These are phyloP conservation scores for Micrasema longulum DNA, from an alignment of 1,140 invertebrate genomes.

Conservation along the genomic window DNA sequence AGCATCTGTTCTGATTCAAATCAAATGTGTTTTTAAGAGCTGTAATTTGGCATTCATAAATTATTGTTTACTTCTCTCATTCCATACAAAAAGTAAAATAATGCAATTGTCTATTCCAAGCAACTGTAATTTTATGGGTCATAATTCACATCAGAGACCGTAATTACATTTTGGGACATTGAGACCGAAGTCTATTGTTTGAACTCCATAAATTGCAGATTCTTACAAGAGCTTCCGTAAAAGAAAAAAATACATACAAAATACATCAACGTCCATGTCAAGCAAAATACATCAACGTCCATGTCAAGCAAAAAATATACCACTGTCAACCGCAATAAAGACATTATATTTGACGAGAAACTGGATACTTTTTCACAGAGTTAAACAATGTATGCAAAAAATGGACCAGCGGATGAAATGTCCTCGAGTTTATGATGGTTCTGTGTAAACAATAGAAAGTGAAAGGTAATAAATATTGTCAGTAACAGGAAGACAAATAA, in stretches of 20 bases:
- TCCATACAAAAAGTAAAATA: no score
- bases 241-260: background rate
- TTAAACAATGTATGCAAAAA: no score
- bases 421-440: background rate
- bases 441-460: background rate
- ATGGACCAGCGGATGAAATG: no score
- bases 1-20: no score
- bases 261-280: background rate
- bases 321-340: constrained; percentile 3
- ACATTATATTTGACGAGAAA: background rate
- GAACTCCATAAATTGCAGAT: background rate
- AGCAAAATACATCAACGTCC: background rate
- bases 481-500: no score
- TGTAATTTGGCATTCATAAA: no score
- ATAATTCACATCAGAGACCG: background rate
- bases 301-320: background rate
- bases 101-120: background rate
- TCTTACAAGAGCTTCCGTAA: constrained; percentile 2
- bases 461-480: no score
- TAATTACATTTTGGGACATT: background rate
- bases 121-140: background rate
- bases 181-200: background rate
- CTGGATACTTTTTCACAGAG: no score
- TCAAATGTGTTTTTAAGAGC: no score
- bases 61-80: no score